Base-by-base conservation (phyloP, 2,888 invertebrate genomes). In the Sphinx pinastri region DNA sequence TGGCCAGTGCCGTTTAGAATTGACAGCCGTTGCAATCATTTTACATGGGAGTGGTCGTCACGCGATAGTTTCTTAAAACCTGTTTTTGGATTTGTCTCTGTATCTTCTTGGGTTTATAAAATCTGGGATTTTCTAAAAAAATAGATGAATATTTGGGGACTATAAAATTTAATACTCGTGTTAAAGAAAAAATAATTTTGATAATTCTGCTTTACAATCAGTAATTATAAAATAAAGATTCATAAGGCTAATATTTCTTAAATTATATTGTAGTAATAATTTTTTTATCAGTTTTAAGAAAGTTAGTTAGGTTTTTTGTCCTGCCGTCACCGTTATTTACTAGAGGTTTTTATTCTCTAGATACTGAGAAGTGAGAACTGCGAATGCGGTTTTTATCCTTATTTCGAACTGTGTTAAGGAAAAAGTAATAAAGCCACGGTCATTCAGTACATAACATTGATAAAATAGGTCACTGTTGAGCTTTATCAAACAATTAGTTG, bases 391-490 rank as follows among this genome's bases (percentile, higher is more conserved):
- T 69, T 69, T 69, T 69, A 69, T 69, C 19, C 19, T 38, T 51
- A 16, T 59, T 59, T 7, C 54, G 45, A 69, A 60, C 10, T 38
- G 52, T 63, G 59, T 69, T 69, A 31, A 69, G 69, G 69, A 69
- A 69, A 69, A 69, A 63, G 19, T 31, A 63, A 63, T 49, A 63
- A 63, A 63, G n/a, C 54, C 69, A 60, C 69, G 69, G 63, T 54
- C 69, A 11, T 45, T 54, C 54, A 14, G 63, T 63, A 58, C 57
- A 31, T 38, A 59, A n/a, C n/a, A 63, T 52, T 52, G 54, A 69
- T 69, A 69, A 69, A 54, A 69, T 69, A 69, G 63, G 69, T 54
- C 69, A 52, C 60, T 45, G 60, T 38, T 52, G 52, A 60, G 45
- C 69, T 69, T 69, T 60, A 60, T 60, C 31, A 16, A 54, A 54